Percentiles rank a stretch among this genome's conserved stretches.
phyloP scores from a whole-genome alignment of 2,888 invertebrate species.

The Phrixothrix hirtus region DNA sequence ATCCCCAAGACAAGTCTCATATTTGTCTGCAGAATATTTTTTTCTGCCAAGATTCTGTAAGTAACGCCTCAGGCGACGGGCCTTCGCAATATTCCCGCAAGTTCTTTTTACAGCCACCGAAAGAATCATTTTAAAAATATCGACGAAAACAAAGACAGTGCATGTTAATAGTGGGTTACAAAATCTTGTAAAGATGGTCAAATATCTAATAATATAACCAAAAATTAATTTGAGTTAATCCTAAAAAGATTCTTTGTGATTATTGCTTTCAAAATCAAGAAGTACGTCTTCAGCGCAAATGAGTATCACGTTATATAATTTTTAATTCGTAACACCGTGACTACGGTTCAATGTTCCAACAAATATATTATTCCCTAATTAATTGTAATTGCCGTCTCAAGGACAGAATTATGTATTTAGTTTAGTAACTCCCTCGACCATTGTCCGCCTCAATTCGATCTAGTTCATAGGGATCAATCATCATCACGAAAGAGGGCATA shows the following conservation, averaged over 20 bases:
- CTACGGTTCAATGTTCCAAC: conserved; percentile 41
- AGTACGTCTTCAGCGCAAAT: too few species aligned
- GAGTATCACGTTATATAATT: not conserved
- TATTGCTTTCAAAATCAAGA: too few species aligned
- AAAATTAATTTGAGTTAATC: too few species aligned
- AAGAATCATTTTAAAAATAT: not conserved
- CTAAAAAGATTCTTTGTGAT: too few species aligned
- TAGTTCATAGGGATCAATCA: conserved; percentile 34
- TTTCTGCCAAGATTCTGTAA: too few species aligned
- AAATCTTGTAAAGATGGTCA: too few species aligned
- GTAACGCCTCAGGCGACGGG: too few species aligned
- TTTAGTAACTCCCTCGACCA: conserved; percentile 43
- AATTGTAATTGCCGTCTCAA: conserved; percentile 57
- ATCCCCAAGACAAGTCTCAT: too few species aligned
- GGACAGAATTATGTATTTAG: conserved; percentile 52
- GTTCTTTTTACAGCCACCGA: not conserved
- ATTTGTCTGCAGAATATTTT: too few species aligned
- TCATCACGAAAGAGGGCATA: conserved; percentile 29
- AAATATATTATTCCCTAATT: conserved; percentile 39
- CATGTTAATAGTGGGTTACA: too few species aligned
- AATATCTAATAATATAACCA: too few species aligned
- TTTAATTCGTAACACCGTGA: conserved; percentile 1
- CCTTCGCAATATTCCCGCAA: not conserved
- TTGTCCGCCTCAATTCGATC: conserved; percentile 33
- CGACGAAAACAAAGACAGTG: not conserved